These are phyloP conservation scores for Callionymus lyra DNA, from an alignment of 2,113 vertebrate species.

Conservation along the genomic window DNA sequence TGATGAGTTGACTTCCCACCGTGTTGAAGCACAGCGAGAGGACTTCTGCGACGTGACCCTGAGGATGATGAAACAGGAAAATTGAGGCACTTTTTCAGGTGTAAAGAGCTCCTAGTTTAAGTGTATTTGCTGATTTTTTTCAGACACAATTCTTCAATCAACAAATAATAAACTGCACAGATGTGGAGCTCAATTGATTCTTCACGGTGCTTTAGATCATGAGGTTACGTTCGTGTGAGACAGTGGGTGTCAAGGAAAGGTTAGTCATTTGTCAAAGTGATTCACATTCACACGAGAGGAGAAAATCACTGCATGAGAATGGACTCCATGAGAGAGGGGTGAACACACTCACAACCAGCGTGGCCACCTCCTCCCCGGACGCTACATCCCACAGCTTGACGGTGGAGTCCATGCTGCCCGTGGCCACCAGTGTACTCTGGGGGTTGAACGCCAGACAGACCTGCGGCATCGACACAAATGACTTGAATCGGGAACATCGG, in stretches of 20 bases:
- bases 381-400: slow-evolving; percentile 85
- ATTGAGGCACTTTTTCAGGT: background rate
- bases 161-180: slow-evolving; percentile 5
- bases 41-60: slow-evolving; percentile 90
- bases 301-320: slow-evolving; percentile 6
- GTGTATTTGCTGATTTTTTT: slow-evolving; percentile 1
- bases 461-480: slow-evolving; percentile 50
- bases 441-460: slow-evolving; percentile 90
- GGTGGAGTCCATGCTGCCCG: slow-evolving; percentile 87
- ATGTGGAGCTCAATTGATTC: slow-evolving; percentile 3
- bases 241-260: background rate
- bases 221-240: background rate
- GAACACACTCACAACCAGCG: slow-evolving; percentile 67
- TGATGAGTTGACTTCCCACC: slow-evolving; percentile 78
- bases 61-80: slow-evolving; percentile 13
- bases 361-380: slow-evolving; percentile 77
- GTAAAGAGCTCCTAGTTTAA: too few species aligned
- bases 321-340: background rate
- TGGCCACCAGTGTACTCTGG: slow-evolving; percentile 87
- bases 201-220: slow-evolving; percentile 8
- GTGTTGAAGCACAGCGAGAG: slow-evolving; percentile 84
- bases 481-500: slow-evolving; percentile 4
- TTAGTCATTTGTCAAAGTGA: slow-evolving; percentile 7
- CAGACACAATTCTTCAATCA: background rate
- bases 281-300: slow-evolving; percentile 1